A percentile compares a stretch with the other conserved stretches of the same genome.
Evolutionary conservation across 1,140 invertebrate species (phyloP).

Genomic region (Drosophila tani): DNA sequence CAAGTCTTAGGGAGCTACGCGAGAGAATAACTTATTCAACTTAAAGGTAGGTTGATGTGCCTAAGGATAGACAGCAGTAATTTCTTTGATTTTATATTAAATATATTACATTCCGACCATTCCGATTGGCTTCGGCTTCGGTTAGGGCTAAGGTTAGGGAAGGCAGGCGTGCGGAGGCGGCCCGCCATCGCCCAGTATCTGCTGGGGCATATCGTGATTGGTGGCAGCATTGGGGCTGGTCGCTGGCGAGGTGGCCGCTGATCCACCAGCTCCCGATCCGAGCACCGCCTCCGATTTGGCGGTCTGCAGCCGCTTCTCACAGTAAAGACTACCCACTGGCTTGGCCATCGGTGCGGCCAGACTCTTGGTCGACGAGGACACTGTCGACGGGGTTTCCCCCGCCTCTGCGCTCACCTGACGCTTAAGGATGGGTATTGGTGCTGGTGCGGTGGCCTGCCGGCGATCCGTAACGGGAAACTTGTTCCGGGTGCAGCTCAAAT

Average conservation of each 20-base stretch:
- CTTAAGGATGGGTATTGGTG: conserved; percentile 1
- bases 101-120: conserved; percentile 48
- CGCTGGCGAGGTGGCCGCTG: conserved; percentile 3
- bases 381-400: not conserved
- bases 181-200: not conserved
- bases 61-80: conserved; percentile 28
- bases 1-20: conserved; percentile 37
- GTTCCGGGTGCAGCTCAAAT: conserved; percentile 84
- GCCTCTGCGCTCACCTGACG: conserved; percentile 32
- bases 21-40: conserved; percentile 63
- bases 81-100: conserved; percentile 48
- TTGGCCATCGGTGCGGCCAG: conserved; percentile 70
- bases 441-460: conserved; percentile 26
- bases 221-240: not conserved
- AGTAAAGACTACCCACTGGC: conserved; percentile 75
- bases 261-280: not conserved
- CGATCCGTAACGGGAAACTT: conserved; percentile 85
- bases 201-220: not conserved
- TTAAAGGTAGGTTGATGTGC: conserved; percentile 14
- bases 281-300: conserved; percentile 78
- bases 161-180: conserved; percentile 21
- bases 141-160: conserved; percentile 5
- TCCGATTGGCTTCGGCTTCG: conserved; percentile 10
- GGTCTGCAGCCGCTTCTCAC: conserved; percentile 78
- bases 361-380: conserved; percentile 62